Conservation (phyloP, 2,888 invertebrate genomes). For the Euproctis similis region DNA sequence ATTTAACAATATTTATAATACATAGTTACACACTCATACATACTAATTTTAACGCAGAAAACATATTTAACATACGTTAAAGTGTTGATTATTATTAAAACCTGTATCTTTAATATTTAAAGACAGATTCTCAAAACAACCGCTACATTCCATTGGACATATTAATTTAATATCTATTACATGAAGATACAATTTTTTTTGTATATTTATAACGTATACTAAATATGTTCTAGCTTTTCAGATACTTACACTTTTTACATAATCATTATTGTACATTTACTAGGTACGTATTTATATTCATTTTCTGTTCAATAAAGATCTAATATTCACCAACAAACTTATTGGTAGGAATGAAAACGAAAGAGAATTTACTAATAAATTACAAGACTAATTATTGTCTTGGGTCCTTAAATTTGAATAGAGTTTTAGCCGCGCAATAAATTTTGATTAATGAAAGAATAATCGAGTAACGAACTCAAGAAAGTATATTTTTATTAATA, state of each 20-base stretch:
- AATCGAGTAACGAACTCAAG: no score
- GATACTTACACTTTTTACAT: slow-evolving; percentile 27
- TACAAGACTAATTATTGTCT: slow-evolving; percentile 68
- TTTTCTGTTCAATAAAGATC: slow-evolving; percentile 24
- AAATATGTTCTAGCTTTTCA: slow-evolving; percentile 17
- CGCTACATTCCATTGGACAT: no score
- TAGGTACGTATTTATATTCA: slow-evolving; percentile 16
- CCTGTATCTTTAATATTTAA: no score
- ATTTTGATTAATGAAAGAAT: slow-evolving; percentile 2
- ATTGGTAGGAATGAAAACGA: slow-evolving; percentile 17
- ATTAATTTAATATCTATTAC: no score
- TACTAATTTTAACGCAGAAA: slow-evolving; percentile 25
- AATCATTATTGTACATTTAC: slow-evolving; percentile 23
- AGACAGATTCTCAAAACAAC: no score
- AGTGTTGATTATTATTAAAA: no score
- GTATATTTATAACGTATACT: slow-evolving; percentile 14
- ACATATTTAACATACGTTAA: slow-evolving; percentile 21
- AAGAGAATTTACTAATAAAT: slow-evolving; percentile 28
- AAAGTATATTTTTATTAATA: no score
- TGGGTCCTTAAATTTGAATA: slow-evolving; percentile 39
- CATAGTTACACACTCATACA: slow-evolving; percentile 52
- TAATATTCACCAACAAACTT: slow-evolving; percentile 20
- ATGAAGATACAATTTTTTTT: no score
- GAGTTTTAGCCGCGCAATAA: slow-evolving; percentile 20
- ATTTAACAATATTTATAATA: slow-evolving; percentile 67